These are phyloP conservation scores for Apoderus coryli DNA, from an alignment of 2,888 invertebrate species.

Conservation along the genomic window DNA sequence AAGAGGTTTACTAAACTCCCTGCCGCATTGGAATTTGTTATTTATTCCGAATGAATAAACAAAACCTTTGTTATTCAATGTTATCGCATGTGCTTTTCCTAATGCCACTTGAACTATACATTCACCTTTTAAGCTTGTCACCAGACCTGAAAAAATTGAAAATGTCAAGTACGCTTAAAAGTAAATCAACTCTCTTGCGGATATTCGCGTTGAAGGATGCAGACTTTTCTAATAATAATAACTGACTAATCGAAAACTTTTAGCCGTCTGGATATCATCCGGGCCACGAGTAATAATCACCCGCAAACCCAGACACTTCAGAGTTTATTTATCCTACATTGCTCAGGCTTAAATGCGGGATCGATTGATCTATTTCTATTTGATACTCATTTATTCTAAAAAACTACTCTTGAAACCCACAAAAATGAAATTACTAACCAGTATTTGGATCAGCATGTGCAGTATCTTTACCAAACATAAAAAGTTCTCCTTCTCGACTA, in stretches of 20 bases:
- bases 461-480: conserved; percentile 92
- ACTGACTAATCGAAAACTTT: no score
- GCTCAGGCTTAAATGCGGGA: no score
- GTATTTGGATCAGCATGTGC: conserved; percentile 62
- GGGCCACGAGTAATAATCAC: no score
- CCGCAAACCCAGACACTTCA: no score
- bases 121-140: conserved; percentile 30
- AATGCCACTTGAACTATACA: conserved; percentile 53
- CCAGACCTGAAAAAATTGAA: conserved; percentile 22
- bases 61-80: conserved; percentile 73
- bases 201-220: no score
- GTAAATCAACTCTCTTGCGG: no score
- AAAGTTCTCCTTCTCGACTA: conserved; percentile 75
- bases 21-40: conserved; percentile 94
- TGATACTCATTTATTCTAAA: no score
- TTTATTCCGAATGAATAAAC: conserved; percentile 94
- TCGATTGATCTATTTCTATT: no score
- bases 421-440: conserved; percentile 28
- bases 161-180: no score
- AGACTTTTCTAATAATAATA: no score
- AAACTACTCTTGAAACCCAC: neutral
- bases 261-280: no score
- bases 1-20: conserved; percentile 50
- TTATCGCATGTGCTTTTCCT: conserved; percentile 94
- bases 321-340: no score